Evolutionary conservation across 1,140 invertebrate genomes (phyloP), one percentile per base, ranked within the genome.

Genomic region (Eurosta solidaginis): DNA sequence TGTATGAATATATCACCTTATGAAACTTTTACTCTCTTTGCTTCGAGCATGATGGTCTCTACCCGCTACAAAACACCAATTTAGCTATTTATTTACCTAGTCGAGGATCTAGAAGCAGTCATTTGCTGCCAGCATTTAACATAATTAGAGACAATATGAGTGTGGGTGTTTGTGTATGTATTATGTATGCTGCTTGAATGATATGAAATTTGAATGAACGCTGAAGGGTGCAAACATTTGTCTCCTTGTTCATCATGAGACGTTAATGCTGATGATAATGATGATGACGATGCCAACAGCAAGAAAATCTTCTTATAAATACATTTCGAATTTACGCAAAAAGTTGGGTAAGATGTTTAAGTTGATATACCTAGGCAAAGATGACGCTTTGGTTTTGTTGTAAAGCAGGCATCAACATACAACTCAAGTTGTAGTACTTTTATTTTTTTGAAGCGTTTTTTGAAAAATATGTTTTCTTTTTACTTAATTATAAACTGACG

Each of bases 381-480:
- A 3, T 63, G 1, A 25, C 4, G 10, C 22, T 20, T 17, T 14
- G 42, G 3, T 6, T 7, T 14, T 2, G 3, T 25, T 59, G n/a
- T 27, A 59, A 2, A 7, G 7, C 20, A 25, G 40, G 6, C 25
- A n/a, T 25, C 10, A 6, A 45, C 6, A 5, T 2, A 25, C 40
- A 5, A 5, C 29, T 33, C 14, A 25, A 9, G n/a, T 68, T 36
- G 2, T 25, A 22, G 52, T 33, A 27, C n/a, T 33, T 9, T 17
- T 0, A 33, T 59, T 33, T 59, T 47, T 45, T 74, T 74, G 25
- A 47, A n/a, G 44, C n/a, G 44, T 74, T 40, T 3, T 17, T 74
- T 27, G 42, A 74, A 74, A n/a, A 74, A 74, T 74, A 74, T 74
- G 73, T 47, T 74, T 74, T 74, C 73, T 45, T 42, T 74, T 74